Base-by-base conservation (phyloP, 2,113 vertebrate genomes). In the Sardina pilchardus region DNA sequence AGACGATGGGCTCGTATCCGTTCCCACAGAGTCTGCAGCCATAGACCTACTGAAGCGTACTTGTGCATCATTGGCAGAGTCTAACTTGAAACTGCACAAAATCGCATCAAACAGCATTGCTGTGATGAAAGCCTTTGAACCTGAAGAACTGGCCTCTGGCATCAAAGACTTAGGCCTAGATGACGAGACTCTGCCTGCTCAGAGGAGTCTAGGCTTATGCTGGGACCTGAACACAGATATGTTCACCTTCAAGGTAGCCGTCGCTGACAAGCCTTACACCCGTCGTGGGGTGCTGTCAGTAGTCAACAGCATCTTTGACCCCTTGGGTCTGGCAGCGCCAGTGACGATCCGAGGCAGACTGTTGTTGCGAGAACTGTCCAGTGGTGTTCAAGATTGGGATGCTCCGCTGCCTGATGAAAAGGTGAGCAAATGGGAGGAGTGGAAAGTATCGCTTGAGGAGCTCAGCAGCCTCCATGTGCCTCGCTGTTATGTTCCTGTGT, bases 31-130 rank as follows among this genome's bases (percentile, higher is more conserved):
- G 24, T 9, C 71, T 12, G 83, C 30, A 82, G 83, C 83, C 8
- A 71, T 87, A 30, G 48, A 44, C 36, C 56, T 85, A 2, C 48
- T 87, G 21, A 82, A 84, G 34, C 21, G 30, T 0, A 82, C 75
- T 0, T 42, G 43, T 17, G 75, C 36, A 47, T 59, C 50, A 19
- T 43, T 87, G 1, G 47, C 86, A 10, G 26, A 87, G 56, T 87
- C 83, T 6, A 87, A 87, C 34, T 42, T 85, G 14, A 83, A 78
- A 21, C 30, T 85, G 4, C 83, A 87, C 56, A 87, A 89, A 24
- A 88, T 89, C 26, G 50, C 87, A 5, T 86, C 83, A 50, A 88
- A 86, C 67, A 86, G 30, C 30, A 16, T 78, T 16, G 53, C 45
- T 0, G 87, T 88, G 2, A 48, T 84, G 59, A 30, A 82, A 1